These are phyloP conservation scores for Aptenodytes patagonicus DNA, from an alignment of 2,113 vertebrate species.

Conservation along the genomic window DNA sequence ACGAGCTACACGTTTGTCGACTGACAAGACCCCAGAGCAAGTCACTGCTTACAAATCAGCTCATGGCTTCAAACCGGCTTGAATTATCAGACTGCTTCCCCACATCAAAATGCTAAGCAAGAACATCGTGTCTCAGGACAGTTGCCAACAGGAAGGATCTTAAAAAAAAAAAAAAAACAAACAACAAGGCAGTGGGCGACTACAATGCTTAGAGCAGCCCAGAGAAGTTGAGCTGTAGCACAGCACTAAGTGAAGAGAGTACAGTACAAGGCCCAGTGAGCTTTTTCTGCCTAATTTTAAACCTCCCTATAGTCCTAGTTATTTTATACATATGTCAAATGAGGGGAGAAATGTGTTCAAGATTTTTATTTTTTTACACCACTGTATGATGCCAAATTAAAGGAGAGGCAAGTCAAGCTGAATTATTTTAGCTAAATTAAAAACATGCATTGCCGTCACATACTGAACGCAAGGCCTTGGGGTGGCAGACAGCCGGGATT, in stretches of 20 bases:
- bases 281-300: slow-evolving; percentile 2
- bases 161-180: slow-evolving; percentile 25
- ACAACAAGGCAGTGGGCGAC: neutral
- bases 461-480: neutral
- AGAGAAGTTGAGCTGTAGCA: neutral
- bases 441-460: neutral
- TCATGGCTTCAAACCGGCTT: slow-evolving; percentile 47
- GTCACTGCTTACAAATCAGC: slow-evolving; percentile 38
- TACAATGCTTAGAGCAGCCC: slow-evolving; percentile 14
- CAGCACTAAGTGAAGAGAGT: neutral
- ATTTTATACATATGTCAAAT: neutral
- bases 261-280: neutral
- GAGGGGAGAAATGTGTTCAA: neutral
- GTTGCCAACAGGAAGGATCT: slow-evolving; percentile 66
- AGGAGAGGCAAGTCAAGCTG: neutral
- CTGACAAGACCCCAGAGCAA: slow-evolving; percentile 40
- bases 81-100: slow-evolving; percentile 68
- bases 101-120: slow-evolving; percentile 70
- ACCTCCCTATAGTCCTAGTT: neutral
- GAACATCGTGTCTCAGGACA: slow-evolving; percentile 66
- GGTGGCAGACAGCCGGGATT: neutral
- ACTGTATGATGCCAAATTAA: slow-evolving; percentile 22
- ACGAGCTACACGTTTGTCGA: neutral
- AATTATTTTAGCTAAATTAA: slow-evolving; percentile 36
- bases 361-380: neutral